phyloP scores from a whole-genome alignment of 2,888 invertebrate genomes.

The Xylocampa areola region DNA sequence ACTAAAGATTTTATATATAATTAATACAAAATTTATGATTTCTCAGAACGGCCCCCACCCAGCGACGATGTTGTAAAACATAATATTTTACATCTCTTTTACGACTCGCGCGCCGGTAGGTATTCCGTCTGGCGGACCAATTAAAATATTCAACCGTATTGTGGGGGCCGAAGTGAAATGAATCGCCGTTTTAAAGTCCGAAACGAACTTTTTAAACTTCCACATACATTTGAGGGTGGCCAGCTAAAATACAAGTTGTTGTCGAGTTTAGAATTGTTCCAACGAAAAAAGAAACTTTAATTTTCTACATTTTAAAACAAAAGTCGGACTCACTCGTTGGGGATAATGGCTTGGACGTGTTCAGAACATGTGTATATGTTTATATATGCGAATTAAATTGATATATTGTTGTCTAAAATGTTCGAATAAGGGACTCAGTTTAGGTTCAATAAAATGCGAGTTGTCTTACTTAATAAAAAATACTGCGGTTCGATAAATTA shows the following conservation, averaged over 20 bases:
- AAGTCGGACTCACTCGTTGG: slow-evolving; percentile 75
- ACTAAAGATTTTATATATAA: slow-evolving; percentile 45
- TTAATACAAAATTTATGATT: slow-evolving; percentile 57
- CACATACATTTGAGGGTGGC: slow-evolving; percentile 85
- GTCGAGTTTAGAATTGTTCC: slow-evolving; percentile 85
- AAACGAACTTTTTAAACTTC: slow-evolving; percentile 84
- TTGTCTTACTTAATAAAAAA: too few species aligned
- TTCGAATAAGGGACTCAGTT: slow-evolving; percentile 1
- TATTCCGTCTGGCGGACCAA: slow-evolving; percentile 72
- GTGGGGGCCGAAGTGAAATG: slow-evolving; percentile 77
- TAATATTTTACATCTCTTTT: slow-evolving; percentile 65
- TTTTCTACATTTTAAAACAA: slow-evolving; percentile 87
- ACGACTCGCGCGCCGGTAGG: slow-evolving; percentile 59
- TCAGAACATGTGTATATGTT: slow-evolving; percentile 63
- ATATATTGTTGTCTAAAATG: slow-evolving; percentile 29
- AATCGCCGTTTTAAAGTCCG: slow-evolving; percentile 80
- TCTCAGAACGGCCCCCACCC: slow-evolving; percentile 61
- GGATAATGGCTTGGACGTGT: slow-evolving; percentile 85
- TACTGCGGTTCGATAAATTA: too few species aligned
- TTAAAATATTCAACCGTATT: slow-evolving; percentile 79
- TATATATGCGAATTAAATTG: slow-evolving; percentile 51
- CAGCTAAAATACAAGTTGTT: slow-evolving; percentile 88
- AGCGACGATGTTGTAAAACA: slow-evolving; percentile 56
- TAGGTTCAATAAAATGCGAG: neutral
- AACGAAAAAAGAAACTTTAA: slow-evolving; percentile 87